A percentile compares a stretch with the other conserved stretches of the same genome.
Conservation (phyloP, 2,888 invertebrate species). For the Acronicta aceris region DNA sequence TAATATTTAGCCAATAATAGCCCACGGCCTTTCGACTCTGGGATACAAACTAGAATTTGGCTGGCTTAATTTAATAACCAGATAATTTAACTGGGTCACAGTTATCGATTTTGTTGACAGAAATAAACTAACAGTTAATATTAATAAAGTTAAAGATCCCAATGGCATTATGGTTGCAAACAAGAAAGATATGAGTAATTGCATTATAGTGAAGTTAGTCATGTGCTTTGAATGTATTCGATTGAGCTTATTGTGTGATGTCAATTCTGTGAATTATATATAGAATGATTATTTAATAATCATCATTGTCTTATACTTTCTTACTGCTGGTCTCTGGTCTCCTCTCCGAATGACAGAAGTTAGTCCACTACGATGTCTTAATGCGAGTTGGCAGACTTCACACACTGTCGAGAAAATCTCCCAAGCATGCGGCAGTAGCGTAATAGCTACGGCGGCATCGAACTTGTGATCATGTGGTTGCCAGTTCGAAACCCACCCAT, state of each 20-base stretch:
- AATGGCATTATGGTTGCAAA: constrained; percentile 28
- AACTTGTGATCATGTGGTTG: too few species aligned
- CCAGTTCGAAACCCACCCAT: too few species aligned
- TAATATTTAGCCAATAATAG: constrained; percentile 33
- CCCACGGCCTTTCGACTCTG: constrained; percentile 23
- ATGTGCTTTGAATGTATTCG: constrained; percentile 24
- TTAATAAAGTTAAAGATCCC: constrained; percentile 46
- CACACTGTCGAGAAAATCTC: too few species aligned
- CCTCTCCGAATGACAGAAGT: too few species aligned
- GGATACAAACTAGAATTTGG: constrained; percentile 8
- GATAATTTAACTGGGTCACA: constrained; percentile 32
- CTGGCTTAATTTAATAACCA: constrained; percentile 28
- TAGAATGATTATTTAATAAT: too few species aligned
- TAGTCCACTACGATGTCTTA: too few species aligned
- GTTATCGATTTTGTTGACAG: constrained; percentile 34
- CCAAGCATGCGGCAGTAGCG: too few species aligned
- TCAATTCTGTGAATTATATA: constrained; percentile 6
- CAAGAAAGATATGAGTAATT: constrained; percentile 57
- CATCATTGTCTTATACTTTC: too few species aligned
- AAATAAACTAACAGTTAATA: constrained; percentile 51
- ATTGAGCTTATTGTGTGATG: constrained; percentile 8
- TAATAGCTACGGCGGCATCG: too few species aligned
- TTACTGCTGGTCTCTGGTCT: too few species aligned
- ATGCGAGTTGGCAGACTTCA: too few species aligned
- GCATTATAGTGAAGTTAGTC: constrained; percentile 54